These are phyloP conservation scores for Ephydatia muelleri DNA, from an alignment of 37 sponge, comb jelly and placozoan species.

Conservation along the genomic window DNA sequence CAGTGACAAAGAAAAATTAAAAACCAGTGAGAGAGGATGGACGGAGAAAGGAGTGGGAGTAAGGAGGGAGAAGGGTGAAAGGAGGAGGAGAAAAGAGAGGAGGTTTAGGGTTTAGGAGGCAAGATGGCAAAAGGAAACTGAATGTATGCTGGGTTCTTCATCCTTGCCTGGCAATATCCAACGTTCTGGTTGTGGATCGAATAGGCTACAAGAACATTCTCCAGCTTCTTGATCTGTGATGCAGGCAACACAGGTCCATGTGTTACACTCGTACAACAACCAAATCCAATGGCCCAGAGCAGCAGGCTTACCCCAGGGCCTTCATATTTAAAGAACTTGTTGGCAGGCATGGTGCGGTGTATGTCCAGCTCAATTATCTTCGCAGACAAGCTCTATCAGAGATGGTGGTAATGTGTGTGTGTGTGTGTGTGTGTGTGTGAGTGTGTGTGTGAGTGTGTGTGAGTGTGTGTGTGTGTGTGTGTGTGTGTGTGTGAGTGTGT, in stretches of 20 bases:
- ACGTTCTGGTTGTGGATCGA: constrained; percentile 51
- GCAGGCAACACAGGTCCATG: neutral
- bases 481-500: constrained; percentile 2
- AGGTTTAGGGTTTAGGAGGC: neutral
- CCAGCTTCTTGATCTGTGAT: constrained; percentile 37
- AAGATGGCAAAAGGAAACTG: neutral
- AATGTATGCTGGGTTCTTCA: neutral
- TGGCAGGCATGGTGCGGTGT: constrained; percentile 56
- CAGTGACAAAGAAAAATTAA: neutral
- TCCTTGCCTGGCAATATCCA: constrained; percentile 73
- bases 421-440: neutral
- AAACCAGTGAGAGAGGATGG: neutral
- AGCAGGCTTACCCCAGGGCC: constrained; percentile 47
- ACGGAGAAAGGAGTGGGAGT: neutral
- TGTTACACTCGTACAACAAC: too few species aligned
- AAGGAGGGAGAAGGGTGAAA: neutral
- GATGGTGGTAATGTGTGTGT: neutral
- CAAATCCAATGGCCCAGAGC: too few species aligned
- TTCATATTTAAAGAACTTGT: constrained; percentile 52
- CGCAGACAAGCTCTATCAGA: neutral
- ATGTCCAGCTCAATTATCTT: constrained; percentile 66
- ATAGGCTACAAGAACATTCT: constrained; percentile 49
- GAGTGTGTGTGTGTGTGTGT: constrained; percentile 2
- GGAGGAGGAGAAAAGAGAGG: too few species aligned
- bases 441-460: neutral